Evolutionary conservation across 1,140 invertebrate genomes (phyloP).

Genomic region (Saccostrea cuccullata): DNA sequence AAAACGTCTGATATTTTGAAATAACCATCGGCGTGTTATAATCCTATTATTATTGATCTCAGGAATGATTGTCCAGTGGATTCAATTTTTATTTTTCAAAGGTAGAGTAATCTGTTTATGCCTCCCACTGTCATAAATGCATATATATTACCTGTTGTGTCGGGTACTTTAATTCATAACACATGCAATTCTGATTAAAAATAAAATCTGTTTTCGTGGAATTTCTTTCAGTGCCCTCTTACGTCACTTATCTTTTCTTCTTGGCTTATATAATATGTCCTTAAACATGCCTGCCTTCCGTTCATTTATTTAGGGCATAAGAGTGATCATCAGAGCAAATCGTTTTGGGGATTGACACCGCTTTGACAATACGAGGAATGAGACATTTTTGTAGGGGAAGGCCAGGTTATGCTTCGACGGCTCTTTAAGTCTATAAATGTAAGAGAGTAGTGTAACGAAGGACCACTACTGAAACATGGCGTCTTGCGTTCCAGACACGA

Average conservation of each 20-base stretch:
- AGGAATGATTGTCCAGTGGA: too few relatives aligned
- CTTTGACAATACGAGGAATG: not conserved
- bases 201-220: not conserved
- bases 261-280: not conserved
- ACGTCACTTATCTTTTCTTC: not conserved
- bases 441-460: too few relatives aligned
- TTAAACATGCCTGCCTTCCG: too few relatives aligned
- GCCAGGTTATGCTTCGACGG: not conserved
- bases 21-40: too few relatives aligned
- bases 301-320: not conserved
- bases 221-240: not conserved
- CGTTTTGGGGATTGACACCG: not conserved
- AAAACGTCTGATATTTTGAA: too few relatives aligned
- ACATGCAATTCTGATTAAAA: not conserved
- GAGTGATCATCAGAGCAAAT: not conserved
- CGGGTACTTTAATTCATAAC: too few relatives aligned
- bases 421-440: not conserved
- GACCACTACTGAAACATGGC: not conserved
- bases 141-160: too few relatives aligned
- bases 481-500: constrained; percentile 6
- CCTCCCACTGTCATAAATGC: too few relatives aligned
- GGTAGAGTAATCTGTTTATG: too few relatives aligned
- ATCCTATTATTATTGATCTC: too few relatives aligned
- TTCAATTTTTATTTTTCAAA: too few relatives aligned
- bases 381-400: not conserved